Evolutionary conservation across 2,888 invertebrate species (phyloP).

Genomic region (Monoplex corrugatus): DNA sequence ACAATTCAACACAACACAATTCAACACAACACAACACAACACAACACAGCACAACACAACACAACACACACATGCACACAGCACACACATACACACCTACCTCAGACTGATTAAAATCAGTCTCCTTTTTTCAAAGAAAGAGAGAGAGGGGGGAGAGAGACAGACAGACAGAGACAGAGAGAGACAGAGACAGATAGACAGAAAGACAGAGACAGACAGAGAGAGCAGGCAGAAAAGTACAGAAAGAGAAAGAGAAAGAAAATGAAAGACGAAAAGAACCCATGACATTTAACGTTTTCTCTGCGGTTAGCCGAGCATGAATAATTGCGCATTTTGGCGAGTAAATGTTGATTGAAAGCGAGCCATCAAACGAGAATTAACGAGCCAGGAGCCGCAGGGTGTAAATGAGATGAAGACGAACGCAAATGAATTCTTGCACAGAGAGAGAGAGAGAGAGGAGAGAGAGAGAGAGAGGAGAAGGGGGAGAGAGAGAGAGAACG

Average conservation of each 20-base stretch:
- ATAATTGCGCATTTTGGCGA: slow-evolving; percentile 39
- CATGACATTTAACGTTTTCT: background rate
- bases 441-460: background rate
- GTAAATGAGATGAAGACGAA: slow-evolving; percentile 35
- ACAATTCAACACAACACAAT: no score
- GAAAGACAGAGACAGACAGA: background rate
- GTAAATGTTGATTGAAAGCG: slow-evolving; percentile 25
- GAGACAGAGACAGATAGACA: background rate
- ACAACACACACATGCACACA: no score
- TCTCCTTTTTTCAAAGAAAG: no score
- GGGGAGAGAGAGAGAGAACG: background rate
- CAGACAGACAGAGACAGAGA: background rate
- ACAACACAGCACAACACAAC: no score
- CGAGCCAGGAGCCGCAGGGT: background rate
- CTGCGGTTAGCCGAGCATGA: slow-evolving; percentile 24
- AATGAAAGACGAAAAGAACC: slow-evolving; percentile 2
- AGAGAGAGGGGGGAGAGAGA: slow-evolving; percentile 14
- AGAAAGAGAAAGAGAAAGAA: background rate
- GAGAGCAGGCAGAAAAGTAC: background rate
- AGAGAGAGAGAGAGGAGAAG: background rate
- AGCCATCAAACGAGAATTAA: slow-evolving; percentile 29
- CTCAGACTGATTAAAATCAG: no score
- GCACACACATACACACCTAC: no score
- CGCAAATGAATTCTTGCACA: background rate
- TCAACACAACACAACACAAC: no score